These are phyloP conservation scores for Drosophila prostipennis DNA, from an alignment of 2,888 invertebrate species.

Conservation along the genomic window DNA sequence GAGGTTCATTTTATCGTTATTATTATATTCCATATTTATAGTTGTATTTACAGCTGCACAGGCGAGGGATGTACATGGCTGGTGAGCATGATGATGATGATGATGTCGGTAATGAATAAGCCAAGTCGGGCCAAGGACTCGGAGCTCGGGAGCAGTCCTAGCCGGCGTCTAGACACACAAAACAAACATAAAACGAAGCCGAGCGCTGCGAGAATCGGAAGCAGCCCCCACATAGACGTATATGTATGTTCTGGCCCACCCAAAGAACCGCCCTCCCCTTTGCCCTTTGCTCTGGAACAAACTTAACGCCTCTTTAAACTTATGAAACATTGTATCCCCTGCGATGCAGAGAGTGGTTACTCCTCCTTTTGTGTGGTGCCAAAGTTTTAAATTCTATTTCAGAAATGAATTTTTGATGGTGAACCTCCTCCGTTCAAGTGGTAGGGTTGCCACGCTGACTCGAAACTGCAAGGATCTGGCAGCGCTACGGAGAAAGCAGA, in stretches of 20 bases:
- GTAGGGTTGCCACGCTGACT: constrained; percentile 29
- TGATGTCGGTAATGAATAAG: constrained; percentile 64
- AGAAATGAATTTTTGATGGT: constrained; percentile 43
- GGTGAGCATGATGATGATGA: constrained; percentile 1
- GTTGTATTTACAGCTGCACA: constrained; percentile 56
- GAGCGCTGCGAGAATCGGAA: constrained; percentile 29
- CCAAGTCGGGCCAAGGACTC: constrained; percentile 52
- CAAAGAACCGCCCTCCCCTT: not conserved
- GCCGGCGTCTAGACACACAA: constrained; percentile 58
- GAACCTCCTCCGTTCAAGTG: not conserved
- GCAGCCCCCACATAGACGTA: constrained; percentile 33
- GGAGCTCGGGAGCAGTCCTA: constrained; percentile 37
- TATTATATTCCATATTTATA: constrained; percentile 65
- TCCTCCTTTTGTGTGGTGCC: constrained; percentile 15
- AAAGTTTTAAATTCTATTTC: constrained; percentile 42
- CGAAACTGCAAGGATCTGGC: constrained; percentile 20
- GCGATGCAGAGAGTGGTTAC: not conserved
- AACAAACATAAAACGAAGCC: constrained; percentile 59
- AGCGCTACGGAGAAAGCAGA: constrained; percentile 19
- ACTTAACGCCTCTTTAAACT: constrained; percentile 78
- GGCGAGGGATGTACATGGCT: not conserved
- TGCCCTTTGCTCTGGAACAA: constrained; percentile 43
- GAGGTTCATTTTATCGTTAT: constrained; percentile 56
- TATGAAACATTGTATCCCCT: constrained; percentile 69
- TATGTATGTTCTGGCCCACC: not conserved